Evolutionary conservation across 2,113 vertebrate genomes (phyloP).

Genomic region (Chloropsis hardwickii): DNA sequence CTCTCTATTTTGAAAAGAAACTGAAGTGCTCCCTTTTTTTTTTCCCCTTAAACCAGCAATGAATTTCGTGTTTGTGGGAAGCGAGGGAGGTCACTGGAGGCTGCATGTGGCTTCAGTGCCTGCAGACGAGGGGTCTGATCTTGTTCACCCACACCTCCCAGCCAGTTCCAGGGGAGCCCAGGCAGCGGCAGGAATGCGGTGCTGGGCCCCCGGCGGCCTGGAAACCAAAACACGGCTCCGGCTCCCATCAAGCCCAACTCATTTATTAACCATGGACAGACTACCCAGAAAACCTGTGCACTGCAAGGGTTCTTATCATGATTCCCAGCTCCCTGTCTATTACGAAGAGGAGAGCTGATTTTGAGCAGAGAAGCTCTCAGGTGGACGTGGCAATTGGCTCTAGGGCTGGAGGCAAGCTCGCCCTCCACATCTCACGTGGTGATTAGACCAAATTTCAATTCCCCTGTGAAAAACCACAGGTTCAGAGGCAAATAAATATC

Average conservation of each 20-base stretch:
- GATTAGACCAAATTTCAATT: conserved; percentile 19
- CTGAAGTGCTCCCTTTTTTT: conserved; percentile 69
- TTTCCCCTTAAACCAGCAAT: conserved; percentile 49
- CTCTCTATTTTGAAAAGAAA: conserved; percentile 74
- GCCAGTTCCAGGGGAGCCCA: conserved; percentile 34
- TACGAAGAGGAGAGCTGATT: background rate
- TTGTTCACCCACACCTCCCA: conserved; percentile 62
- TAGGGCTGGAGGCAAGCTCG: background rate
- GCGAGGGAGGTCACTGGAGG: conserved; percentile 34
- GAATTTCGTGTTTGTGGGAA: conserved; percentile 66
- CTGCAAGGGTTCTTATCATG: background rate
- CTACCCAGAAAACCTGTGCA: background rate
- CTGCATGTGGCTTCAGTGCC: conserved; percentile 55
- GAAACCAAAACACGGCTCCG: conserved; percentile 6
- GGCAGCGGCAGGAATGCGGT: conserved; percentile 13
- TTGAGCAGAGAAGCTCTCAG: background rate
- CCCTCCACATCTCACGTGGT: background rate
- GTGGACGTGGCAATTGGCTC: background rate
- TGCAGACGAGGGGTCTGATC: conserved; percentile 51
- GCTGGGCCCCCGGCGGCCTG: background rate
- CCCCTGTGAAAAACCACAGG: background rate
- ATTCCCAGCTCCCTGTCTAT: conserved; percentile 31
- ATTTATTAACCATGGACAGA: conserved; percentile 44
- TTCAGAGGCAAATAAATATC: conserved; percentile 28
- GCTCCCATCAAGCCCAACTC: conserved; percentile 32